These are phyloP conservation scores for Tyrannus savana DNA, from an alignment of 2,113 vertebrate species.

Conservation along the genomic window DNA sequence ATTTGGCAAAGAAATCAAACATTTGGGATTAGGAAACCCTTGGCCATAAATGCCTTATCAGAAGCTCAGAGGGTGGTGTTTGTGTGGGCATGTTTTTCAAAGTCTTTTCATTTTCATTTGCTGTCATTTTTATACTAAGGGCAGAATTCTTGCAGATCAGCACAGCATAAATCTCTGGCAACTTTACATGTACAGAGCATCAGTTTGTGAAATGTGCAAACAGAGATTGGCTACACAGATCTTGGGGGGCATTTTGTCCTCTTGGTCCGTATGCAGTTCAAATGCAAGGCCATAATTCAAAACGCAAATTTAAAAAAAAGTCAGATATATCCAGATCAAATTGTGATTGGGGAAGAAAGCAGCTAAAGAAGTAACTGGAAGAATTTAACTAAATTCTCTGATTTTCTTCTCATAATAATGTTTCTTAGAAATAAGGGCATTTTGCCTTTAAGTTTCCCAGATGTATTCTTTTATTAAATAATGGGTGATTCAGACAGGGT, in stretches of 20 bases:
- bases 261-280: not conserved
- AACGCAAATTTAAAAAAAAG: not conserved
- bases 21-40: slow-evolving; percentile 51
- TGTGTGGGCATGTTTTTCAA: slow-evolving; percentile 42
- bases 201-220: not conserved
- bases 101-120: slow-evolving; percentile 38
- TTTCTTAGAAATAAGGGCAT: not conserved
- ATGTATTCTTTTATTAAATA: not conserved
- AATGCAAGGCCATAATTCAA: not conserved
- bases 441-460: not conserved
- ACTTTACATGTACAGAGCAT: not conserved
- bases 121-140: slow-evolving; percentile 17
- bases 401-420: not conserved
- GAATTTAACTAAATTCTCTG: not conserved
- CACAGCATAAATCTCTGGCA: not conserved
- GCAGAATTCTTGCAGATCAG: slow-evolving; percentile 23
- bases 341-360: not conserved
- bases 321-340: not conserved
- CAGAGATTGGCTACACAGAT: not conserved
- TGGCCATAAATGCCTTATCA: slow-evolving; percentile 41
- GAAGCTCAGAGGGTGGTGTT: slow-evolving; percentile 38
- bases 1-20: slow-evolving; percentile 48
- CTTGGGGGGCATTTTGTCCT: not conserved
- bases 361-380: not conserved
- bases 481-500: not conserved